Evolutionary conservation across 2,888 invertebrate genomes (phyloP).

Genomic region (Tenthredo distinguenda): DNA sequence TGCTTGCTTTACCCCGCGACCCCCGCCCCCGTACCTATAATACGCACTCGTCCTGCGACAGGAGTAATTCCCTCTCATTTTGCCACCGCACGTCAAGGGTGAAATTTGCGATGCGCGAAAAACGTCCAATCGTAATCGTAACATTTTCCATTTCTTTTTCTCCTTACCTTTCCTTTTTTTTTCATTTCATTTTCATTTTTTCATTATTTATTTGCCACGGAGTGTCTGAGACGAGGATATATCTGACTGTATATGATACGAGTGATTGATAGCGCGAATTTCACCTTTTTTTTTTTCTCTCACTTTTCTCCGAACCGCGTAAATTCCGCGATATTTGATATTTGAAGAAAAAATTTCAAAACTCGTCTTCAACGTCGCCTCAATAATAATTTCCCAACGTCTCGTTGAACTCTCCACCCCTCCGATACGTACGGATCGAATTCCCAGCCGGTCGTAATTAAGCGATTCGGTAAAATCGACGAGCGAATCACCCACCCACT

Average conservation of each 20-base stretch:
- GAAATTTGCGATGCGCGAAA: not conserved
- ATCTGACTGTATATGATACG: not conserved
- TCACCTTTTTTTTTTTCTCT: not conserved
- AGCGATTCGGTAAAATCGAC: not conserved
- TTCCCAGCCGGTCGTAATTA: not conserved
- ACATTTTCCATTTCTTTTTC: not conserved
- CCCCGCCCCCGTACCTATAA: not conserved
- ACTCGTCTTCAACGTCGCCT: not conserved
- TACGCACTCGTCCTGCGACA: not conserved
- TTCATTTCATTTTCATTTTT: not conserved
- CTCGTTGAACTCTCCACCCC: not conserved
- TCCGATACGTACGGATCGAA: not conserved
- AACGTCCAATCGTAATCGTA: not conserved
- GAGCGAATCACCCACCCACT: not conserved
- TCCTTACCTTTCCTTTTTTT: not conserved
- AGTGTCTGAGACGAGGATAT: not conserved
- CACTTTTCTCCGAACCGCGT: not conserved
- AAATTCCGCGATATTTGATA: not conserved
- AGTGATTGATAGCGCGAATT: not conserved
- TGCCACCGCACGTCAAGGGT: not conserved
- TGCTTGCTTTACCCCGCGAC: not conserved
- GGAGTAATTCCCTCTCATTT: conserved; percentile 1
- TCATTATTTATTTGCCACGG: not conserved
- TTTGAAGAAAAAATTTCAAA: not conserved
- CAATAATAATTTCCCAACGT: not conserved